These are phyloP conservation scores for Herminia tarsipennalis DNA, from an alignment of 2,888 invertebrate genomes.

Conservation along the genomic window DNA sequence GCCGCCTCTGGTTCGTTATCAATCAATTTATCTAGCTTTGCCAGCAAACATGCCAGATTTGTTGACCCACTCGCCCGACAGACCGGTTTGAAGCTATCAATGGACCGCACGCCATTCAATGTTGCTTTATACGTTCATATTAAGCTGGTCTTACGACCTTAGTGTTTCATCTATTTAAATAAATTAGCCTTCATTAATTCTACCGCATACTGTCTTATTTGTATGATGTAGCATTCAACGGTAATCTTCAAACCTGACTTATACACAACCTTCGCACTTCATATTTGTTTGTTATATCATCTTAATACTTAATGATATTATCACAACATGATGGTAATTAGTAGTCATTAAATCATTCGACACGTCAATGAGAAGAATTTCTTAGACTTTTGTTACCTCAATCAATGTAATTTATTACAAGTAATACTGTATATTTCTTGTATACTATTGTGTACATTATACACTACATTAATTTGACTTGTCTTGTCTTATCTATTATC, in stretches of 20 bases:
- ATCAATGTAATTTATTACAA: constrained; percentile 33
- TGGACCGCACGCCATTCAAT: constrained; percentile 62
- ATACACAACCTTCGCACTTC: constrained; percentile 28
- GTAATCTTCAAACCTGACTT: constrained; percentile 13
- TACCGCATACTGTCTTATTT: constrained; percentile 2
- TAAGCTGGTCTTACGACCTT: constrained; percentile 30
- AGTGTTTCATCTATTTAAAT: constrained; percentile 23
- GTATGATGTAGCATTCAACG: constrained; percentile 12
- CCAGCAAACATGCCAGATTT: constrained; percentile 66
- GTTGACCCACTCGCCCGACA: constrained; percentile 67
- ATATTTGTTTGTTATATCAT: constrained; percentile 31
- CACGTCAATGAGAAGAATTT: constrained; percentile 20
- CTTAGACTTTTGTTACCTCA: constrained; percentile 35
- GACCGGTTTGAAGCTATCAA: constrained; percentile 70
- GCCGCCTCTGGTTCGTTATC: constrained; percentile 72
- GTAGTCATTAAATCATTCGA: constrained; percentile 36
- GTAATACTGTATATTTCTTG: constrained; percentile 16
- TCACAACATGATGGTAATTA: no score
- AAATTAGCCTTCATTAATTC: constrained; percentile 16
- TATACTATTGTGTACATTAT: constrained; percentile 4
- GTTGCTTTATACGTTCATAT: constrained; percentile 42
- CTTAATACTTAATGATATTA: constrained; percentile 35
- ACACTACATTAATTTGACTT: no score
- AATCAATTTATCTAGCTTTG: constrained; percentile 79
- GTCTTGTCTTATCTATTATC: constrained; percentile 28